Percentiles rank a stretch among this genome's conserved stretches.
Evolutionary conservation across 2,797 vertebrate genomes (phyloP).

Genomic region (Pseudocheirus occidentalis): DNA sequence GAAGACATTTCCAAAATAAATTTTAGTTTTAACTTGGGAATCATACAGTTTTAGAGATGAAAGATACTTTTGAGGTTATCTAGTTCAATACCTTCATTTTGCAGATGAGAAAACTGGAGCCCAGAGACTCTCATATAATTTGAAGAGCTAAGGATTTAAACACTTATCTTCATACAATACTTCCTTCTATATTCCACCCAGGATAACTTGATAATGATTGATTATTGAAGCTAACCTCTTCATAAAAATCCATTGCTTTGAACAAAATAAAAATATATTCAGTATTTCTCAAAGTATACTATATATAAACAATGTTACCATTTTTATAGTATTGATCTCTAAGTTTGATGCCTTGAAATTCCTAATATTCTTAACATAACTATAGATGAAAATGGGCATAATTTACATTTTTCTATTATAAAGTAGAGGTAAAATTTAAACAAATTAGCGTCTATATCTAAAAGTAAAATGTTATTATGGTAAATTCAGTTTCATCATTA

Average conservation of each 20-base stretch:
- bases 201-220: slow-evolving; percentile 25
- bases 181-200: neutral
- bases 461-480: slow-evolving; percentile 40
- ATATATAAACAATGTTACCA: neutral
- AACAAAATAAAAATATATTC: slow-evolving; percentile 60
- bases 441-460: neutral
- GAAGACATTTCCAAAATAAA: slow-evolving; percentile 28
- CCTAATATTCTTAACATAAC: slow-evolving; percentile 40
- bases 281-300: slow-evolving; percentile 52
- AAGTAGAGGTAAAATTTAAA: slow-evolving; percentile 1
- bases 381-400: slow-evolving; percentile 27
- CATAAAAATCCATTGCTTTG: slow-evolving; percentile 42
- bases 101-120: neutral
- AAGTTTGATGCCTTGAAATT: neutral
- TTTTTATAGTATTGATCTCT: slow-evolving; percentile 28
- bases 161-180: neutral
- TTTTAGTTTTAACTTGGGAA: slow-evolving; percentile 32
- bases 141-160: neutral
- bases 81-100: neutral
- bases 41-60: neutral
- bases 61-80: neutral
- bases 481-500: slow-evolving; percentile 28
- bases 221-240: slow-evolving; percentile 66
- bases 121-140: neutral
- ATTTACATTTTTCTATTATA: slow-evolving; percentile 46